These are phyloP conservation scores for Nephrocerus scutellatus DNA, from an alignment of 2,888 invertebrate species.

Conservation along the genomic window DNA sequence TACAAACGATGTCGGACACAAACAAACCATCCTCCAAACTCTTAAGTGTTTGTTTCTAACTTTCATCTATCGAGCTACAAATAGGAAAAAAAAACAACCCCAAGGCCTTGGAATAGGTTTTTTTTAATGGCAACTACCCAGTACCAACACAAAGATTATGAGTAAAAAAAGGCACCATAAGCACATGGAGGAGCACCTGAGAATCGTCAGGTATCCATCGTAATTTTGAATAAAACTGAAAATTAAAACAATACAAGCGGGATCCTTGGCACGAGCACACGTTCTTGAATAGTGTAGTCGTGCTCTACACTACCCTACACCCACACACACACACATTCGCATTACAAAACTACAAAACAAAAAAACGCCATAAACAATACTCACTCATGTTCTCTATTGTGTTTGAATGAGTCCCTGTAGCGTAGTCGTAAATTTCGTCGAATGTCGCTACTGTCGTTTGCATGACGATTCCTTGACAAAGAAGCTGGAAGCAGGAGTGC, in stretches of 20 bases:
- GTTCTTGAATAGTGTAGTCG: too few relatives aligned
- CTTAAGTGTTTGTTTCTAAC: too few relatives aligned
- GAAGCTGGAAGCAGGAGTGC: constrained; percentile 76
- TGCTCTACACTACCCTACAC: neutral
- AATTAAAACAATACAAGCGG: constrained; percentile 19
- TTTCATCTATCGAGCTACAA: too few relatives aligned
- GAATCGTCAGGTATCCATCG: too few relatives aligned
- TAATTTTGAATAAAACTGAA: constrained; percentile 20
- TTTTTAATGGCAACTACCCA: too few relatives aligned
- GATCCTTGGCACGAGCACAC: constrained; percentile 11
- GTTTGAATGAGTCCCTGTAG: constrained; percentile 66
- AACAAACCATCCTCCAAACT: too few relatives aligned
- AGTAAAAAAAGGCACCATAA: too few relatives aligned
- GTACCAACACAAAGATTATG: too few relatives aligned
- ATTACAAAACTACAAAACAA: neutral
- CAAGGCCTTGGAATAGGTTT: too few relatives aligned
- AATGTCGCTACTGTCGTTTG: constrained; percentile 74
- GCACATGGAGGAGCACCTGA: too few relatives aligned
- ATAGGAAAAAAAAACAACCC: too few relatives aligned
- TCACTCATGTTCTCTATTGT: constrained; percentile 46
- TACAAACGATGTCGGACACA: too few relatives aligned
- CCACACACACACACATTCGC: constrained; percentile 7
- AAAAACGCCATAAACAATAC: constrained; percentile 24
- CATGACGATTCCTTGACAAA: constrained; percentile 65
- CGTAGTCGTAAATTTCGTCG: constrained; percentile 69